Evolutionary conservation across 2,888 invertebrate species (phyloP).

Genomic region (Drosophila melanosoma): DNA sequence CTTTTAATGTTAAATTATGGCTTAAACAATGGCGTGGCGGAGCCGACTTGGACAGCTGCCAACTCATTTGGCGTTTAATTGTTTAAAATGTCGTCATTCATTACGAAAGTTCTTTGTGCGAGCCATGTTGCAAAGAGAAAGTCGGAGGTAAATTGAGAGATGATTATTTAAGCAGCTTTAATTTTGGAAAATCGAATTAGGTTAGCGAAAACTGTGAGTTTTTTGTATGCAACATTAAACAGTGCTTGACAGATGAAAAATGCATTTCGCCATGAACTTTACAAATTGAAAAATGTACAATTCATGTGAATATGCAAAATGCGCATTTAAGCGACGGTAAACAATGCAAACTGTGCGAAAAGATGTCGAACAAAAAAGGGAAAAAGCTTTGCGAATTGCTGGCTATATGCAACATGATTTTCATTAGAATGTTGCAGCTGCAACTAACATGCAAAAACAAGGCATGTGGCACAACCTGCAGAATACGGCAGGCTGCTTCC

Average conservation of each 20-base stretch:
- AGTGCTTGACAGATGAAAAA: conserved; percentile 37
- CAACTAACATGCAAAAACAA: conserved; percentile 17
- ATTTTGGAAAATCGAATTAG: conserved; percentile 26
- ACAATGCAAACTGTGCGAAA: conserved; percentile 2
- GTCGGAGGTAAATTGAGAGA: conserved; percentile 6
- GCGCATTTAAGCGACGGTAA: conserved; percentile 7
- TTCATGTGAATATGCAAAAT: conserved; percentile 33
- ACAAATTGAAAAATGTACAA: conserved; percentile 33
- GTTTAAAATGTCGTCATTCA: conserved; percentile 42
- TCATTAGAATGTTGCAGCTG: conserved; percentile 30
- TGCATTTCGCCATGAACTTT: conserved; percentile 34
- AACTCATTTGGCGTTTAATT: conserved; percentile 49
- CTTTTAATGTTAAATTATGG: conserved; percentile 13
- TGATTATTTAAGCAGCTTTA: conserved; percentile 58
- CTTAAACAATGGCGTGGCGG: conserved; percentile 6
- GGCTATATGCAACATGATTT: conserved; percentile 28
- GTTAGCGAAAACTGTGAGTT: conserved; percentile 10
- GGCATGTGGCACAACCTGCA: conserved; percentile 17
- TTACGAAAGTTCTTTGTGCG: conserved; percentile 32
- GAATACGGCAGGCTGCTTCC: background rate
- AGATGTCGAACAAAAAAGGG: background rate
- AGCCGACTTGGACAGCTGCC: conserved; percentile 35
- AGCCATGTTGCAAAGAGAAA: conserved; percentile 2
- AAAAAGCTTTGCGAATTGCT: conserved; percentile 3
- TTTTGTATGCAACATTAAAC: conserved; percentile 25